These are phyloP conservation scores for Orchestes rusci DNA, from an alignment of 2,888 invertebrate genomes.

Conservation along the genomic window DNA sequence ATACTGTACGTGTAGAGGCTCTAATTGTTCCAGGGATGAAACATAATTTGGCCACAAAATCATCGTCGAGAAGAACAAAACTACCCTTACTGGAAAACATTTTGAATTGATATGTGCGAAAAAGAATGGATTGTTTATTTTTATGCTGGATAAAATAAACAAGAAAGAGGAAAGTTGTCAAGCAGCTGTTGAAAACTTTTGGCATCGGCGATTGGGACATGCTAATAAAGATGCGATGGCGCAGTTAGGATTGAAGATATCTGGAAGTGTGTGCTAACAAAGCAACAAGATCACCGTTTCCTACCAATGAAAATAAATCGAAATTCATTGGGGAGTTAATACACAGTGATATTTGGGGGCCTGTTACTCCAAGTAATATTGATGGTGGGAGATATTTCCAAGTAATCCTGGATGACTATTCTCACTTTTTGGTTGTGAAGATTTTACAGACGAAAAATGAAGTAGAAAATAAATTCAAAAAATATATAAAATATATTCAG, in stretches of 20 bases:
- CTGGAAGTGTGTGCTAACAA: conserved; percentile 1
- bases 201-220: neutral
- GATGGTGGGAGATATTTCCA: neutral
- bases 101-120: neutral
- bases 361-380: neutral
- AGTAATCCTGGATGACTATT: conserved; percentile 1
- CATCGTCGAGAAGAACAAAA: neutral
- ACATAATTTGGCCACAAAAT: conserved; percentile 6
- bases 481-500: neutral
- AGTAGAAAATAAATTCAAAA: neutral
- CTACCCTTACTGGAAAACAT: neutral
- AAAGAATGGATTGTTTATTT: neutral
- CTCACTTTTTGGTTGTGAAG: neutral
- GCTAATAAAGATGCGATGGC: neutral
- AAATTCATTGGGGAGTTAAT: conserved; percentile 2
- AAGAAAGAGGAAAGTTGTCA: neutral
- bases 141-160: neutral
- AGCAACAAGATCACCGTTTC: conserved; percentile 5
- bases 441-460: neutral
- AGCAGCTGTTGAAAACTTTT: neutral
- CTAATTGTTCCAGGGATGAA: conserved; percentile 6
- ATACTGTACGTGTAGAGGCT: neutral
- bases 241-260: conserved; percentile 4
- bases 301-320: neutral
- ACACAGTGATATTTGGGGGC: conserved; percentile 2